phyloP scores from a whole-genome alignment of 2,113 vertebrate species.

The Brachyhypopomus gauderio region DNA sequence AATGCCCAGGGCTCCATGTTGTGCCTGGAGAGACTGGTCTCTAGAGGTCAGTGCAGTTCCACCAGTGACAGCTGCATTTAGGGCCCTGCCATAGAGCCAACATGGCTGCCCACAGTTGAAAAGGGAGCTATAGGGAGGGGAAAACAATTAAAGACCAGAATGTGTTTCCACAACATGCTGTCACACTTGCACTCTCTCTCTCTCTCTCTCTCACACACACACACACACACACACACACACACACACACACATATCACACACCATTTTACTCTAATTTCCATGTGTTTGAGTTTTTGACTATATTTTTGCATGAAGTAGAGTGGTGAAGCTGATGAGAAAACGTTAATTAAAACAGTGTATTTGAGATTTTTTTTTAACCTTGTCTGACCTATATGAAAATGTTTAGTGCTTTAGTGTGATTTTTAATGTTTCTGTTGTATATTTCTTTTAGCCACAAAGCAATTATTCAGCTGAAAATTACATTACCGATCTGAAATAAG shows the following conservation, averaged over 20 bases:
- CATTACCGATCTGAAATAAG: not conserved
- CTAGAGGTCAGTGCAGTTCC: conserved; percentile 83
- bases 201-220: conserved; percentile 40
- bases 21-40: conserved; percentile 75
- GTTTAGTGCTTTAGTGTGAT: no score
- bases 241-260: conserved; percentile 7
- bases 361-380: not conserved
- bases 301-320: conserved; percentile 54
- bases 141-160: conserved; percentile 57
- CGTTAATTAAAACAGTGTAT: not conserved
- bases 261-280: conserved; percentile 55
- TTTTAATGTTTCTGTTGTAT: no score
- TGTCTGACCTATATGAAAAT: not conserved
- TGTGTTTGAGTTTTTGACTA: conserved; percentile 28
- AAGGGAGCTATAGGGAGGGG: conserved; percentile 42
- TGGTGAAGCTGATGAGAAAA: not conserved
- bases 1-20: conserved; percentile 33
- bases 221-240: conserved; percentile 20
- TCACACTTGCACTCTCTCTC: conserved; percentile 45
- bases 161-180: conserved; percentile 59
- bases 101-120: conserved; percentile 65
- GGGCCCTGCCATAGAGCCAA: conserved; percentile 62
- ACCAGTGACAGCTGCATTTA: conserved; percentile 75
- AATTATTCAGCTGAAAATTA: no score
- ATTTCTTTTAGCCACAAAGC: no score